Percentiles rank a stretch among this genome's conserved stretches.
Conservation (phyloP, 2,888 invertebrate species). For the Nomada fabriciana region DNA sequence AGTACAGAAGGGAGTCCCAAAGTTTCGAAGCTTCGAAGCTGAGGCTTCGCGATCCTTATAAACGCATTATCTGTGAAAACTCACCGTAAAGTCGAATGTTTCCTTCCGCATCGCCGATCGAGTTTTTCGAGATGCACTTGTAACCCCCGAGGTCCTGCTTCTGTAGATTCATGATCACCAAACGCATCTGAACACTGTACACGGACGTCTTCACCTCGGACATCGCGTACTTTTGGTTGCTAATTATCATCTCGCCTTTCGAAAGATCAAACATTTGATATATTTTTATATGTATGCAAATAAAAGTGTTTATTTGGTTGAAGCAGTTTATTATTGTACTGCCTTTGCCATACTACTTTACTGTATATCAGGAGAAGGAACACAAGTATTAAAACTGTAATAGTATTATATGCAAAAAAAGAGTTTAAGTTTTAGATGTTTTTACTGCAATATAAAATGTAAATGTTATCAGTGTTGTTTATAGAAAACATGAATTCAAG, state of each 20-base stretch:
- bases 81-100: conserved; percentile 95
- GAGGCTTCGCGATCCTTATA: conserved; percentile 38
- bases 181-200: conserved; percentile 94
- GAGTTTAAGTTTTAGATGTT: no score
- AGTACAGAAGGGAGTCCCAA: neutral
- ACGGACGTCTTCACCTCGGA: conserved; percentile 92
- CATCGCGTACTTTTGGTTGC: conserved; percentile 94
- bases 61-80: conserved; percentile 77
- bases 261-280: conserved; percentile 56
- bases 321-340: no score
- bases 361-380: no score
- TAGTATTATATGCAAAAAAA: no score
- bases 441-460: no score
- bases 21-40: neutral
- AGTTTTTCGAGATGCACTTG: conserved; percentile 96
- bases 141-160: conserved; percentile 93
- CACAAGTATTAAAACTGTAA: no score
- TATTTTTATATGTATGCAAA: no score
- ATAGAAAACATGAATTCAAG: no score
- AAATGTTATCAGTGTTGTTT: no score
- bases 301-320: no score
- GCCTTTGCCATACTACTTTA: no score
- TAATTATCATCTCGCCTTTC: conserved; percentile 96
- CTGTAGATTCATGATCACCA: conserved; percentile 91
- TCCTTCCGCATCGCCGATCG: conserved; percentile 95